Conservation (phyloP, 2,113 vertebrate genomes). For the Heptranchias perlo region DNA sequence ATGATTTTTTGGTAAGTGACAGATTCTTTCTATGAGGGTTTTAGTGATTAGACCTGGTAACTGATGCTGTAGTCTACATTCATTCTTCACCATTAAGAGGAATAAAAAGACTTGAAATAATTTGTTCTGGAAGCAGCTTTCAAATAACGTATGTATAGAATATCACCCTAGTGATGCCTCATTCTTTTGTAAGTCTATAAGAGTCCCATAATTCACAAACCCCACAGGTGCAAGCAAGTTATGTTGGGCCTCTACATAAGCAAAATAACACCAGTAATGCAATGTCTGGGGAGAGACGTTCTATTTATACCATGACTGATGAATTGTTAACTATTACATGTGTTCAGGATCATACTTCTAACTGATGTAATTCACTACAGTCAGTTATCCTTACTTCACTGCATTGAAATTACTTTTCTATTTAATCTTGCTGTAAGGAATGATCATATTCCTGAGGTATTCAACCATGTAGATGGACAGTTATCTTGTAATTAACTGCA, state of each 20-base stretch:
- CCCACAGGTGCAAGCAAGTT: background rate
- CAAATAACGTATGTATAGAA: background rate
- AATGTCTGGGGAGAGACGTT: background rate
- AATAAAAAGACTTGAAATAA: background rate
- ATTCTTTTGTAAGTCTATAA: background rate
- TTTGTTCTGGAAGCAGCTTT: background rate
- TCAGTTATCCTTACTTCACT: background rate
- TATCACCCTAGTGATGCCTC: background rate
- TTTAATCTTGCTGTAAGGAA: background rate
- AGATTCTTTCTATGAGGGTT: background rate
- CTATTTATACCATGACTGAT: background rate
- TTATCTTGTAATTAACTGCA: too few relatives aligned
- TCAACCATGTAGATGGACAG: background rate
- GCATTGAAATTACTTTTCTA: background rate
- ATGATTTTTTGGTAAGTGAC: background rate
- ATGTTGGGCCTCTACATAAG: background rate
- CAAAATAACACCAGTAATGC: background rate
- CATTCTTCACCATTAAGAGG: background rate
- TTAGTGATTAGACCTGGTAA: background rate
- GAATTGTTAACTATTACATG: background rate
- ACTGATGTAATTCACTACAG: background rate
- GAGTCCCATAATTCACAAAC: background rate
- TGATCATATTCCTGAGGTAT: background rate
- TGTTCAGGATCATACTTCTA: background rate
- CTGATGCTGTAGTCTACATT: background rate